These are phyloP conservation scores for Geodia barretti DNA, from an alignment of 37 sponge, comb jelly and placozoan species.

Conservation along the genomic window DNA sequence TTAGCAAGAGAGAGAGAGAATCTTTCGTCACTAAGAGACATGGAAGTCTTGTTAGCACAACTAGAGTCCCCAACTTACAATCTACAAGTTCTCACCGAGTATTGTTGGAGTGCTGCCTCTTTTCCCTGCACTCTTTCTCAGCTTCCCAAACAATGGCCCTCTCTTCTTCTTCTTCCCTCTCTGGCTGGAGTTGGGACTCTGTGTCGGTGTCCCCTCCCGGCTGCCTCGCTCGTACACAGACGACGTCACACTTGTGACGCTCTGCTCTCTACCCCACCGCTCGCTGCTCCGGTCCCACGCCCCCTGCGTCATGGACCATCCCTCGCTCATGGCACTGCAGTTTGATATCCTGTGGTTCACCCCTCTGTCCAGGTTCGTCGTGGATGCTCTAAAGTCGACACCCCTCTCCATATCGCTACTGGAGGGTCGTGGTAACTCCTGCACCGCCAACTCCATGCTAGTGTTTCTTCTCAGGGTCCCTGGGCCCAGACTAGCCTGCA, in stretches of 20 bases:
- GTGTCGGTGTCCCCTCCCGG: background rate
- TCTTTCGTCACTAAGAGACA: too few relatives aligned
- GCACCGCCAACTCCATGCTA: slow-evolving; percentile 41
- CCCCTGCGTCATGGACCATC: background rate
- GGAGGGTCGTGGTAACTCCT: background rate
- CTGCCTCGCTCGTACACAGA: background rate
- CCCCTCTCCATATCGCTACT: background rate
- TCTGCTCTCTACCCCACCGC: background rate
- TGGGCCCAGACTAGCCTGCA: slow-evolving; percentile 16
- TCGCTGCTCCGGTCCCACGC: background rate
- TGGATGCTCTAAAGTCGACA: background rate
- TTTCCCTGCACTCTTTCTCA: slow-evolving; percentile 13
- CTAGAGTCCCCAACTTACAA: too few relatives aligned
- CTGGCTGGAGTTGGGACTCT: background rate
- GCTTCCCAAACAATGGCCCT: background rate
- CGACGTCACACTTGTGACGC: background rate
- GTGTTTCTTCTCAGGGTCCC: slow-evolving; percentile 24
- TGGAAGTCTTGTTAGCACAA: too few relatives aligned
- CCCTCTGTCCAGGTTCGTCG: background rate
- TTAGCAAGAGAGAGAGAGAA: too few relatives aligned
- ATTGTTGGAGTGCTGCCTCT: slow-evolving; percentile 10
- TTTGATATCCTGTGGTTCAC: background rate
- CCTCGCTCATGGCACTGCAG: background rate
- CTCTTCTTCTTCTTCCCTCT: slow-evolving; percentile 18
- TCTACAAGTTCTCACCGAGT: background rate